These are phyloP conservation scores for Archips crataeganus DNA, from an alignment of 2,888 invertebrate species.

Conservation along the genomic window DNA sequence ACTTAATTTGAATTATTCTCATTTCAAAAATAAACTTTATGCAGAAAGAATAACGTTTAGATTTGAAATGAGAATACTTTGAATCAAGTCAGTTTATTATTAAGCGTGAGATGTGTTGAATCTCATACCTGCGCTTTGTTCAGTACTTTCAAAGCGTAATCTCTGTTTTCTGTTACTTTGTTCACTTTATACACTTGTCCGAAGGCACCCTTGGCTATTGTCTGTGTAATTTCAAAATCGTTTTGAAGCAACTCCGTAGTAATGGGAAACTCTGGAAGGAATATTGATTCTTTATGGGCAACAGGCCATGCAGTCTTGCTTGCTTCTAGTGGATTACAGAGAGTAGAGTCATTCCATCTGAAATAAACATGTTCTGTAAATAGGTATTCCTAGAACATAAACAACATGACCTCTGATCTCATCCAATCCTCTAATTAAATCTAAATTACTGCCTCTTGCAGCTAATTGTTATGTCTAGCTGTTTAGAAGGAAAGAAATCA, in stretches of 20 bases:
- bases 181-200: constrained; percentile 95
- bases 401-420: neutral
- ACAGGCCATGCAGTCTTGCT: constrained; percentile 94
- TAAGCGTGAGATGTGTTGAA: neutral
- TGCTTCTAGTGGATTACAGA: constrained; percentile 84
- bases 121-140: constrained; percentile 90
- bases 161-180: constrained; percentile 87
- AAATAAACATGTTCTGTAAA: constrained; percentile 47
- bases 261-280: constrained; percentile 95
- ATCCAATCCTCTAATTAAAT: neutral
- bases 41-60: too few relatives aligned
- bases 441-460: too few relatives aligned
- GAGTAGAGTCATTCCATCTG: constrained; percentile 89
- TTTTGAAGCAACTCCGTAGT: constrained; percentile 85
- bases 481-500: too few relatives aligned
- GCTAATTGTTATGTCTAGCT: too few relatives aligned
- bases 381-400: neutral
- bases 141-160: constrained; percentile 95
- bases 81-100: too few relatives aligned
- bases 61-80: too few relatives aligned
- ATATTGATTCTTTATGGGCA: constrained; percentile 92
- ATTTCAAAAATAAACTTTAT: too few relatives aligned
- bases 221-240: constrained; percentile 88
- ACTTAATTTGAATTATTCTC: too few relatives aligned
- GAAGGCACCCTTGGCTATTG: constrained; percentile 95